Percentiles rank a stretch among this genome's conserved stretches.
Conservation (phyloP, 1,140 invertebrate species). For the Acromyrmex heyeri region DNA sequence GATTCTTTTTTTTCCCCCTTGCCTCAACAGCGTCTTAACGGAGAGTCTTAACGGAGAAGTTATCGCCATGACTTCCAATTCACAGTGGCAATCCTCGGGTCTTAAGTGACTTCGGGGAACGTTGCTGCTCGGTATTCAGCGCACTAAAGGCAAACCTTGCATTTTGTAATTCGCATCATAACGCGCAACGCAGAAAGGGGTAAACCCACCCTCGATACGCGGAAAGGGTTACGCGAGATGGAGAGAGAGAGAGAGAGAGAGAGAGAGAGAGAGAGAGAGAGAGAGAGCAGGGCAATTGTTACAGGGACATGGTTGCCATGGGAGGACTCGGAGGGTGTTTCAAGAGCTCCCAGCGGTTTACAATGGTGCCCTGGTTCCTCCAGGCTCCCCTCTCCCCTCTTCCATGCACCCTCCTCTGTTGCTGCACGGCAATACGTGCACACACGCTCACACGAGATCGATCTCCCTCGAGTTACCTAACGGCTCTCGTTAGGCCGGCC, state of each 20-base stretch:
- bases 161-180: constrained; percentile 76
- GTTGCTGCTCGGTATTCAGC: constrained; percentile 72
- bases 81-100: constrained; percentile 61
- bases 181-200: constrained; percentile 52
- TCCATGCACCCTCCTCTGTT: not conserved
- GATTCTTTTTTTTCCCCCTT: not conserved
- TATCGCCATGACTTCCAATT: constrained; percentile 72
- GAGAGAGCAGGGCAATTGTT: constrained; percentile 13
- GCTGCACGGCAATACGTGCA: not conserved
- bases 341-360: constrained; percentile 56
- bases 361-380: constrained; percentile 34
- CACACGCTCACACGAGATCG: constrained; percentile 29
- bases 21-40: not conserved
- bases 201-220: constrained; percentile 46
- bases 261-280: too few species aligned
- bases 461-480: constrained; percentile 58
- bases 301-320: constrained; percentile 68
- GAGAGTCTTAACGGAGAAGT: constrained; percentile 39
- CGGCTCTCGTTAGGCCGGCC: constrained; percentile 16
- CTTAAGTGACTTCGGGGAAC: constrained; percentile 55
- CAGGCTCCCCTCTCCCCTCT: not conserved
- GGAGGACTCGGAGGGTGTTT: constrained; percentile 62
- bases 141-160: constrained; percentile 78
- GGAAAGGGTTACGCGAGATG: constrained; percentile 38
- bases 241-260: not conserved